Percentiles rank a stretch among this genome's conserved stretches.
phyloP scores from a whole-genome alignment of 2,888 invertebrate species.

The Villa cingulata region DNA sequence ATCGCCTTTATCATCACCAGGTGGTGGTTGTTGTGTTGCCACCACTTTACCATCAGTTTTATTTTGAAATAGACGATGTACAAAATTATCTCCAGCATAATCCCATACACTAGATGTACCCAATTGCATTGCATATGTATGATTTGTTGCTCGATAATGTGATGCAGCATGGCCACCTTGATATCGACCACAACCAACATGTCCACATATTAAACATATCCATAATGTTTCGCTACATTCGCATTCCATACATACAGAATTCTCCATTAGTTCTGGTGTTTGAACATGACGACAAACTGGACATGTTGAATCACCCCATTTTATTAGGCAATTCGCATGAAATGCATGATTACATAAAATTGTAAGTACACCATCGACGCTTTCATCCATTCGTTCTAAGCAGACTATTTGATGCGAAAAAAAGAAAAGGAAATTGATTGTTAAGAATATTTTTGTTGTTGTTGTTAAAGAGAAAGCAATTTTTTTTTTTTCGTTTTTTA shows the following conservation, averaged over 20 bases:
- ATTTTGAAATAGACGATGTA: slow-evolving; percentile 86
- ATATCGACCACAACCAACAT: slow-evolving; percentile 93
- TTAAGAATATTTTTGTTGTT: neutral
- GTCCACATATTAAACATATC: slow-evolving; percentile 98
- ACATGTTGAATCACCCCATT: slow-evolving; percentile 96
- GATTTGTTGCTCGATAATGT: slow-evolving; percentile 89
- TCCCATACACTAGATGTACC: slow-evolving; percentile 98
- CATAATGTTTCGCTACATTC: slow-evolving; percentile 68
- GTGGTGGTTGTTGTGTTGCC: slow-evolving; percentile 52
- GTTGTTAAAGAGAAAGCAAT: too few species aligned
- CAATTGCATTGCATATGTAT: slow-evolving; percentile 92
- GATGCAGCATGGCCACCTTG: slow-evolving; percentile 85
- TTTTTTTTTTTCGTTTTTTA: slow-evolving; percentile 9
- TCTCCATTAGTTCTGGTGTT: slow-evolving; percentile 43
- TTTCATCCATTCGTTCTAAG: slow-evolving; percentile 92
- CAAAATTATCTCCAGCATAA: slow-evolving; percentile 88
- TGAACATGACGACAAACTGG: slow-evolving; percentile 82
- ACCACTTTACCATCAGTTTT: slow-evolving; percentile 95
- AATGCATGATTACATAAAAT: slow-evolving; percentile 98
- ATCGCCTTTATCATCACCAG: slow-evolving; percentile 42
- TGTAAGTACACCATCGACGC: slow-evolving; percentile 91
- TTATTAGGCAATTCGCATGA: slow-evolving; percentile 85
- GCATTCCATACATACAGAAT: slow-evolving; percentile 46
- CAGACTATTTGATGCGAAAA: too few species aligned
- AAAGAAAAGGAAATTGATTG: neutral